Conservation (phyloP, 1,140 invertebrate species). For the Drosophila teissieri region DNA sequence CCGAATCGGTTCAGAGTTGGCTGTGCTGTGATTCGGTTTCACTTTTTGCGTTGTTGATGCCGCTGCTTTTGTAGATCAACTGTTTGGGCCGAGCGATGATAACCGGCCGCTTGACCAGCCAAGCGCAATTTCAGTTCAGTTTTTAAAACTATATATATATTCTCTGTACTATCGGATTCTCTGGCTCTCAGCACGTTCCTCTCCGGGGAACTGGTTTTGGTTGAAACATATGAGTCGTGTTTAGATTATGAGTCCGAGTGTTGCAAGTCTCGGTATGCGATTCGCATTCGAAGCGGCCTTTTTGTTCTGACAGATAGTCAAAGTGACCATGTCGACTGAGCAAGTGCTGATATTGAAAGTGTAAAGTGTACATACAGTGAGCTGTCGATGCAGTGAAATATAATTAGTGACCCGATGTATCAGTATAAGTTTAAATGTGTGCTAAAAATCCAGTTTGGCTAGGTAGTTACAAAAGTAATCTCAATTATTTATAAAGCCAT, state of each 20-base stretch:
- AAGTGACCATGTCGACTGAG: slow-evolving; percentile 19
- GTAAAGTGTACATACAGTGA: slow-evolving; percentile 15
- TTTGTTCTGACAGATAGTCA: not conserved
- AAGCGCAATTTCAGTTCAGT: slow-evolving; percentile 58
- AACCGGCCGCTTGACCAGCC: slow-evolving; percentile 45
- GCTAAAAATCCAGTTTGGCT: not conserved
- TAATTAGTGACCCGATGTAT: not conserved
- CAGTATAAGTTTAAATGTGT: not conserved
- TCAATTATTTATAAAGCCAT: not conserved
- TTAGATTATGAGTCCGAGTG: slow-evolving; percentile 20
- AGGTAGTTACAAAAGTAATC: not conserved
- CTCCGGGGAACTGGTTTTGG: slow-evolving; percentile 26
- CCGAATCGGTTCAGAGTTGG: not conserved
- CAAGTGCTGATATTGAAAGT: slow-evolving; percentile 26
- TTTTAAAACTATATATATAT: slow-evolving; percentile 29
- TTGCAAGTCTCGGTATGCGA: slow-evolving; percentile 18
- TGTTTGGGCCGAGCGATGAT: slow-evolving; percentile 30
- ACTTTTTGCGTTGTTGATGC: slow-evolving; percentile 44
- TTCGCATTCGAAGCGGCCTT: slow-evolving; percentile 14
- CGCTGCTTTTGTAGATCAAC: slow-evolving; percentile 43
- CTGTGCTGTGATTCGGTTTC: slow-evolving; percentile 3
- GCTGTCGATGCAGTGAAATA: not conserved
- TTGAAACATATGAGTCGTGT: slow-evolving; percentile 8
- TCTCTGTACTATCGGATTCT: slow-evolving; percentile 17
- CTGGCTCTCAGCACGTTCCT: slow-evolving; percentile 15